Conservation (phyloP, 2,113 vertebrate species). For the Eptatretus burgeri region DNA sequence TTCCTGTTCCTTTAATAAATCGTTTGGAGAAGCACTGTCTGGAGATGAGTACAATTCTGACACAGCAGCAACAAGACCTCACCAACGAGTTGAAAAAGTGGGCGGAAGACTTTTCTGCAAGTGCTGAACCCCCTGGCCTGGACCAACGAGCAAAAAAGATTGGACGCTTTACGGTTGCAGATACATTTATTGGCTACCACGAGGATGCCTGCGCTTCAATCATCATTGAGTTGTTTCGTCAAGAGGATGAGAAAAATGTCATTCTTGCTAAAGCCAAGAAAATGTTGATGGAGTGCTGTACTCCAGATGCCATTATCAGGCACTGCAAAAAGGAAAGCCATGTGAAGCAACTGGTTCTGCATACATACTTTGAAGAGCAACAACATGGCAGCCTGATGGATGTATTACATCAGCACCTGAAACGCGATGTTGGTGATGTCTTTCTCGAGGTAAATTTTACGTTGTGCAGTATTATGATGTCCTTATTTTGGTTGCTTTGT, state of each 20-base stretch:
- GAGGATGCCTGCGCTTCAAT: constrained; percentile 47
- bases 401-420: constrained; percentile 18
- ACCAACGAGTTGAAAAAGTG: constrained; percentile 18
- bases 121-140: background rate
- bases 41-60: constrained; percentile 23
- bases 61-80: constrained; percentile 17
- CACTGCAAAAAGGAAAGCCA: constrained; percentile 14
- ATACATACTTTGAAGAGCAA: constrained; percentile 30
- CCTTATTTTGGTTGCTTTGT: too few species aligned
- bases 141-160: too few species aligned
- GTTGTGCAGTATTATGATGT: too few species aligned
- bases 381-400: constrained; percentile 37
- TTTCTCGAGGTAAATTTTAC: too few species aligned
- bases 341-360: constrained; percentile 14
- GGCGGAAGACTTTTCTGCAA: constrained; percentile 11
- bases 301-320: constrained; percentile 42
- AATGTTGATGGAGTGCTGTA: constrained; percentile 41
- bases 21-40: constrained; percentile 29
- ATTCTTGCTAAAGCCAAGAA: constrained; percentile 21
- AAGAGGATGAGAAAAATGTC: constrained; percentile 12
- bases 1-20: constrained; percentile 30
- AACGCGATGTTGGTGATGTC: too few species aligned
- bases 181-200: constrained; percentile 58
- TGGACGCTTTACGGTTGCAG: background rate
- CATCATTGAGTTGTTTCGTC: constrained; percentile 27